A percentile compares a stretch with the other conserved stretches of the same genome.
phyloP scores from a whole-genome alignment of 1,140 invertebrate species.

The Venustaconcha ellipsiformis region DNA sequence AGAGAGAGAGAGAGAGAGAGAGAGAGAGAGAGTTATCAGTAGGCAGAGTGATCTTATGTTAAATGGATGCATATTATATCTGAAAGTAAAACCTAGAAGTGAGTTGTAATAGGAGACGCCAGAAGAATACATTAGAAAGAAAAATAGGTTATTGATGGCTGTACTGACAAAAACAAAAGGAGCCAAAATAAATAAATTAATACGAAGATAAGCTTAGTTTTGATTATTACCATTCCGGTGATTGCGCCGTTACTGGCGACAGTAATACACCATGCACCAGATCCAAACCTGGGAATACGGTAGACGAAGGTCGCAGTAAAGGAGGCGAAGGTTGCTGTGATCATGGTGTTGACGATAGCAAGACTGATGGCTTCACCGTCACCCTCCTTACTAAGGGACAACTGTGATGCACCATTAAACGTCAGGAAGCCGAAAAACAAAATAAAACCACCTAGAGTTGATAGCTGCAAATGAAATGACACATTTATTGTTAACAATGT shows the following conservation, averaged over 20 bases:
- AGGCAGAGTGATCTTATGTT: no score
- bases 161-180: no score
- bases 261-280: constrained; percentile 70
- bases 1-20: no score
- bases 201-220: no score
- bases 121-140: no score
- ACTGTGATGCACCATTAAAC: constrained; percentile 75
- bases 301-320: constrained; percentile 64
- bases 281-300: constrained; percentile 37
- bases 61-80: no score
- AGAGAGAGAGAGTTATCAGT: no score
- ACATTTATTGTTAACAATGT: no score
- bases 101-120: no score
- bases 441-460: constrained; percentile 74
- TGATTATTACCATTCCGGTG: constrained; percentile 70
- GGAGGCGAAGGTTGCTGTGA: constrained; percentile 70
- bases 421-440: constrained; percentile 75
- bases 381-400: constrained; percentile 69
- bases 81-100: no score
- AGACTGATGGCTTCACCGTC: constrained; percentile 69
- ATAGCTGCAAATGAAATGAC: constrained; percentile 58
- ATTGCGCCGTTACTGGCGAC: constrained; percentile 73
- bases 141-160: no score
- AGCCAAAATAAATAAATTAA: no score
- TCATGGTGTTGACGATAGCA: constrained; percentile 73